Evolutionary conservation across 1,140 invertebrate genomes (phyloP).

Genomic region (Monomorium pharaonis): DNA sequence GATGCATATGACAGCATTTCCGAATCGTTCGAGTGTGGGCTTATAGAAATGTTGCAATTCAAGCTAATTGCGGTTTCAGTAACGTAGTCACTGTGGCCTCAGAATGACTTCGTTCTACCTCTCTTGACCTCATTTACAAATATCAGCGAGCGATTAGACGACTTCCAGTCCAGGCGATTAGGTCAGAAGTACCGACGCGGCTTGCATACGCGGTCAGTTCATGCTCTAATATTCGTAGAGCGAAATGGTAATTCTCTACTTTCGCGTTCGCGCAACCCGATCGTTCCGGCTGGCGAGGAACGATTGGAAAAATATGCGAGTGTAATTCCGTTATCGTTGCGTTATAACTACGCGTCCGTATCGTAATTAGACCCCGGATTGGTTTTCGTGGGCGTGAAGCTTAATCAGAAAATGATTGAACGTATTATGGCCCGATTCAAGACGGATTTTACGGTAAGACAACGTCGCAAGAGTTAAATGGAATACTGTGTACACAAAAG

Average conservation of each 20-base stretch:
- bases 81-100: background rate
- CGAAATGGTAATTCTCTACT: background rate
- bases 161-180: background rate
- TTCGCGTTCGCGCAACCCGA: background rate
- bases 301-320: background rate
- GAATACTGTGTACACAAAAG: background rate
- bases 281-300: background rate
- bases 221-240: background rate
- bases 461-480: background rate
- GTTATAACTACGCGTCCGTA: background rate
- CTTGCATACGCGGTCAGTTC: background rate
- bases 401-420: background rate
- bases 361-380: background rate
- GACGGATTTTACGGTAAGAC: slow-evolving; percentile 20
- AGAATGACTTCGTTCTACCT: background rate
- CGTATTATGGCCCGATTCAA: background rate
- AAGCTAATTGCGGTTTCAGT: background rate
- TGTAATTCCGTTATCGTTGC: background rate
- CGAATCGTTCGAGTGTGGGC: background rate
- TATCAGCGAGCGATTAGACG: background rate
- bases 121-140: background rate
- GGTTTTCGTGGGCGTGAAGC: background rate
- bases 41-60: background rate
- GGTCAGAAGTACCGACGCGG: background rate
- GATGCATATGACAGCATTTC: no score